phyloP scores from a whole-genome alignment of 2,888 invertebrate genomes.

The Lottia gigantea region DNA sequence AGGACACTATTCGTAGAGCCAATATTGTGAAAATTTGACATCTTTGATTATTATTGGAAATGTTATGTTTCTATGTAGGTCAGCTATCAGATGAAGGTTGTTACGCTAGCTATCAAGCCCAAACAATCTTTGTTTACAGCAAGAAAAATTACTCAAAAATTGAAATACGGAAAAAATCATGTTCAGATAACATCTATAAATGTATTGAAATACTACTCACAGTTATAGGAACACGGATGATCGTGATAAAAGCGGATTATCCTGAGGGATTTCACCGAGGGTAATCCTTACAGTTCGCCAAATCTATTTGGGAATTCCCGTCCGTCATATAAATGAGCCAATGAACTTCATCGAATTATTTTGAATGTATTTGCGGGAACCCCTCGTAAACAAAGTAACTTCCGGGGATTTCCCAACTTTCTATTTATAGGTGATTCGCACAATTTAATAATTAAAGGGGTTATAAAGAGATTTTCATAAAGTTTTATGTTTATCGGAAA shows the following conservation, averaged over 20 bases:
- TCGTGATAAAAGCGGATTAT: constrained; percentile 24
- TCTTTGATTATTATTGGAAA: not conserved
- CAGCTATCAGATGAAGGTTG: not conserved
- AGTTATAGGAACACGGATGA: constrained; percentile 19
- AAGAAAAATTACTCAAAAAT: not conserved
- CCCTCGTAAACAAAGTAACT: constrained; percentile 27
- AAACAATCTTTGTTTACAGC: not conserved
- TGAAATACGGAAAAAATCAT: not conserved
- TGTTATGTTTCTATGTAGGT: not conserved
- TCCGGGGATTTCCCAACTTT: constrained; percentile 17
- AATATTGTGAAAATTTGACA: too few relatives aligned
- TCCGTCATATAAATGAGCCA: constrained; percentile 29
- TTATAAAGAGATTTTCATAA: too few relatives aligned
- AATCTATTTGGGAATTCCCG: constrained; percentile 28
- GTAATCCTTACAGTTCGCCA: constrained; percentile 28
- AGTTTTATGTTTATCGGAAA: too few relatives aligned
- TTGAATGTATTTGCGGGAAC: constrained; percentile 29
- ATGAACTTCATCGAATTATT: constrained; percentile 21
- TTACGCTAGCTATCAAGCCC: not conserved
- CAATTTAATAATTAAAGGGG: too few relatives aligned
- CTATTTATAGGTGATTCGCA: not conserved
- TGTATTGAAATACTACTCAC: constrained; percentile 18
- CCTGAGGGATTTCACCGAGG: constrained; percentile 22
- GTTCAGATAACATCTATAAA: constrained; percentile 11
- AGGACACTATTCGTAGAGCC: too few relatives aligned